Evolutionary conservation across 2,888 invertebrate species (phyloP), one percentile per base, ranked within the genome.

Genomic region (Adelognathus sp.): DNA sequence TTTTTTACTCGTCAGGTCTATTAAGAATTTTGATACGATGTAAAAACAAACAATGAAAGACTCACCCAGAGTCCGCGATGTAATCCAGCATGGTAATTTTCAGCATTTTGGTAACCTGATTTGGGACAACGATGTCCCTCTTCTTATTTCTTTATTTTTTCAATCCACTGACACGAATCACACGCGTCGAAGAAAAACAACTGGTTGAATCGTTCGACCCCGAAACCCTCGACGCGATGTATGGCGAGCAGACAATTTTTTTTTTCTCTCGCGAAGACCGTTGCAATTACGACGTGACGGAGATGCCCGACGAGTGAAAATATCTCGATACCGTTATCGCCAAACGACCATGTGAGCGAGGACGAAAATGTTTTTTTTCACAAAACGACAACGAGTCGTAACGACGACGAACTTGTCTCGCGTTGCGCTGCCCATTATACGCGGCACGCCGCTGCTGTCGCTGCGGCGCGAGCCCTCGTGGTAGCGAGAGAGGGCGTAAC

Each of bases 41-140:
- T 9, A 64, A 21, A 3, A 60, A 50, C 33, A 66, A 29, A 63
- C 4, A 4, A 21, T 50, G 5, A n/a, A 50, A 1, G 18, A 88
- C 90, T 91, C 83, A 90, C 90, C 90, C 89, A 27, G 90, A 85
- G 76, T 90, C 90, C 66, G 88, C 89, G 81, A 90, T 90, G 84
- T 90, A 91, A 88, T 91, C 90, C 87, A 90, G 84, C 90, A 90
- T 90, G 75, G 90, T 89, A 86, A 91, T 90, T 83, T 90, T 91
- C 84, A 91, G 85, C 90, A 90, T 91, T 78, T 72, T 84, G 60
- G 63, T 61, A 66, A 70, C 73, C 64, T 63, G 24, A 44, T 21
- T 24, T 11, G 24, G 11, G 50, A 50, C 50, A 21, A 21, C 50
- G 50, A 24, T 21, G 50, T 21, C 21, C n/a, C 24, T n/a, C 16